phyloP scores from a whole-genome alignment of 2,113 vertebrate species.

The Microcebus jonahi region DNA sequence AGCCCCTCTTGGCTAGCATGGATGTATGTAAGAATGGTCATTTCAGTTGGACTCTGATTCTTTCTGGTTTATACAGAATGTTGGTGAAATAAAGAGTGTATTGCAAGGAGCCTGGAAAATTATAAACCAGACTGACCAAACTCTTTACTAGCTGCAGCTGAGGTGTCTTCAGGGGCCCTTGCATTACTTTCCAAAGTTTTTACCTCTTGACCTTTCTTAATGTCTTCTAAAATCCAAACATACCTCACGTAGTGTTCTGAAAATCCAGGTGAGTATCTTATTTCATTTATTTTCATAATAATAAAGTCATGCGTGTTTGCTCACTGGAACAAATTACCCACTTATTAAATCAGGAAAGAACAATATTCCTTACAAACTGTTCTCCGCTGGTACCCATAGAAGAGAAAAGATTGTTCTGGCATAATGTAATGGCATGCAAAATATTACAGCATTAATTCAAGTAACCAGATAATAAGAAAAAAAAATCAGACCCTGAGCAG shows the following conservation, averaged over 20 bases:
- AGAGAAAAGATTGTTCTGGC: constrained; percentile 25
- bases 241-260: background rate
- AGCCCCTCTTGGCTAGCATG: background rate
- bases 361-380: constrained; percentile 35
- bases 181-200: background rate
- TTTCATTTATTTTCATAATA: constrained; percentile 55
- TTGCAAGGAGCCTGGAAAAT: background rate
- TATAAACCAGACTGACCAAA: background rate
- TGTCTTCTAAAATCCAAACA: constrained; percentile 6
- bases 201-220: background rate
- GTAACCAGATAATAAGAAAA: constrained; percentile 35
- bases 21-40: no score
- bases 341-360: constrained; percentile 53
- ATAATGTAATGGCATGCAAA: constrained; percentile 42
- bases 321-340: constrained; percentile 60
- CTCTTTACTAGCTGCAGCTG: background rate
- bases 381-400: constrained; percentile 8
- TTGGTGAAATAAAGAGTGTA: background rate
- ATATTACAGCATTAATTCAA: constrained; percentile 56
- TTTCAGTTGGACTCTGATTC: background rate
- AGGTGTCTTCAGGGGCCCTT: background rate
- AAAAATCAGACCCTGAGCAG: background rate
- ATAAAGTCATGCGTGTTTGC: constrained; percentile 51
- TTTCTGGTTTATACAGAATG: background rate
- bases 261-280: background rate